phyloP scores from a whole-genome alignment of 2,113 vertebrate species.

The Pagrus major region DNA sequence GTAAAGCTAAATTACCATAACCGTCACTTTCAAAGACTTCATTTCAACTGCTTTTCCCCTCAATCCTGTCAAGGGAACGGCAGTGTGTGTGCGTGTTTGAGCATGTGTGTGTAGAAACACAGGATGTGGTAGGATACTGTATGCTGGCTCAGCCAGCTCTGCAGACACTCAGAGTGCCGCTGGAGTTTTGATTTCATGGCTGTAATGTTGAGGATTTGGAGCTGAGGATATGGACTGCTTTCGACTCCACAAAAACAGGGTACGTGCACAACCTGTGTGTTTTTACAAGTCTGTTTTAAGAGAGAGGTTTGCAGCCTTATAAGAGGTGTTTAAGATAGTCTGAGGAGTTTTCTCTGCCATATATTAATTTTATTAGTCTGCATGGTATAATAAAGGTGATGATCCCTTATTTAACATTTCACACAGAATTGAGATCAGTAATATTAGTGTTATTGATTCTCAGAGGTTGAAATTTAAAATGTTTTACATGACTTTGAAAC shows the following conservation, averaged over 20 bases:
- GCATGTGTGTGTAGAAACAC: conserved; percentile 67
- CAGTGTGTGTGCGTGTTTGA: conserved; percentile 33
- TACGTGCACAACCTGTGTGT: conserved; percentile 63
- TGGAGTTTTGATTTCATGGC: conserved; percentile 75
- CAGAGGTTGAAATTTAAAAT: not conserved
- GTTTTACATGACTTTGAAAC: conserved; percentile 4
- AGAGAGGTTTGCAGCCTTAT: conserved; percentile 19
- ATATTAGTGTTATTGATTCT: not conserved
- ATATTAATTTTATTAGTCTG: conserved; percentile 41
- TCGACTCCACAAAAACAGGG: conserved; percentile 77
- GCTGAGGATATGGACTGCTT: conserved; percentile 82
- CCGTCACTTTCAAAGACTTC: conserved; percentile 60
- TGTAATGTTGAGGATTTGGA: conserved; percentile 65
- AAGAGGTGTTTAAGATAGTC: conserved; percentile 19
- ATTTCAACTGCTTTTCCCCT: conserved; percentile 63
- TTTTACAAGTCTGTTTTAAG: conserved; percentile 40
- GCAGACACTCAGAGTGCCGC: conserved; percentile 63
- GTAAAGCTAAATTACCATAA: conserved; percentile 67
- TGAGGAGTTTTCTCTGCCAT: conserved; percentile 27
- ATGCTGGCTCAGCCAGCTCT: conserved; percentile 78
- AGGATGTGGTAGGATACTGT: conserved; percentile 82
- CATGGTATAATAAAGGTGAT: conserved; percentile 16
- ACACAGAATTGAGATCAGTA: not conserved
- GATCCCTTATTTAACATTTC: not conserved
- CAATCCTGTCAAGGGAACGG: conserved; percentile 58